Percentiles rank a stretch among this genome's conserved stretches.
These are phyloP conservation scores for Melipona quadrifasciata DNA, from an alignment of 1,140 invertebrate species.

Conservation along the genomic window DNA sequence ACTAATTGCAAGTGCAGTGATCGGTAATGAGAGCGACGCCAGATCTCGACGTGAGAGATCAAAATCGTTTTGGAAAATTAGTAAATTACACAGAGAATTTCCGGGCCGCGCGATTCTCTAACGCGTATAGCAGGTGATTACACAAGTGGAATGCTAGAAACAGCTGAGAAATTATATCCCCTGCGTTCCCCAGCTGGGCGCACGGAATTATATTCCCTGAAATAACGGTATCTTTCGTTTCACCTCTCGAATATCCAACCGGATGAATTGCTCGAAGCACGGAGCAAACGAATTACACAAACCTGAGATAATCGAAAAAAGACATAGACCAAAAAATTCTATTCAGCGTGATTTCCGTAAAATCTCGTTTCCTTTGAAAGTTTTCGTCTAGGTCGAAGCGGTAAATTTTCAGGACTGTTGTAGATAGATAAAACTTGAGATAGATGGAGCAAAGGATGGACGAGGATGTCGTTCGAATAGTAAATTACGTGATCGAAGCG, in stretches of 20 bases:
- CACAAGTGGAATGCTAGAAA: conserved; percentile 20
- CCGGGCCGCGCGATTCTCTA: neutral
- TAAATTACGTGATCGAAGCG: conserved; percentile 5
- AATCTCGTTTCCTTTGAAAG: too few species aligned
- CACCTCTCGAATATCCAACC: neutral
- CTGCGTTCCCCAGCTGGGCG: neutral
- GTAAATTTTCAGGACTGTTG: neutral
- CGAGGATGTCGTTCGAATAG: conserved; percentile 13
- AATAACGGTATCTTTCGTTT: conserved; percentile 27
- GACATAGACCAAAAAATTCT: neutral
- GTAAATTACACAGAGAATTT: conserved; percentile 32
- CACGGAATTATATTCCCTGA: conserved; percentile 23
- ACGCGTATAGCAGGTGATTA: conserved; percentile 32
- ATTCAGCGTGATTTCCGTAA: neutral
- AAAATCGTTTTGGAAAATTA: conserved; percentile 24
- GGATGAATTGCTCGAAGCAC: conserved; percentile 10
- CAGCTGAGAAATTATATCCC: conserved; percentile 39
- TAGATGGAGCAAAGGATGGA: neutral
- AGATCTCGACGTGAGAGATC: neutral
- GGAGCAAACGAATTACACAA: neutral
- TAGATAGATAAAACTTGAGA: neutral
- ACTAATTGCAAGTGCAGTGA: too few species aligned
- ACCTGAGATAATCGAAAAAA: neutral
- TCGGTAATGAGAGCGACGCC: too few species aligned
- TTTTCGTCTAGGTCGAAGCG: neutral